Conservation (phyloP, 2,888 invertebrate species). For the Sarcophaga carnaria region DNA sequence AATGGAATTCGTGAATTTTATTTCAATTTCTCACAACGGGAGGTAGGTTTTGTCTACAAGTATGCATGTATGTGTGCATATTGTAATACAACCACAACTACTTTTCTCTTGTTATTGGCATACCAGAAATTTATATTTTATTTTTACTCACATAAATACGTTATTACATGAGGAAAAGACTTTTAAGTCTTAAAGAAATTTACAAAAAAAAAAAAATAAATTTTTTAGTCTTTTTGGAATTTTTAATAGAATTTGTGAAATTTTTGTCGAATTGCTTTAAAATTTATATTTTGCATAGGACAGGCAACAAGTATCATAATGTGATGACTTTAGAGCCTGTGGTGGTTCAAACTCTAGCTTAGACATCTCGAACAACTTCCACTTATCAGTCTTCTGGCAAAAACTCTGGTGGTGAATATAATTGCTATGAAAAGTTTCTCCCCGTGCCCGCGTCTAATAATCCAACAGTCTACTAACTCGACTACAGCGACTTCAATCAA, state of each 20-base stretch:
- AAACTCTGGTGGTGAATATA: no score
- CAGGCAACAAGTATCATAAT: neutral
- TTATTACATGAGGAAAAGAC: neutral
- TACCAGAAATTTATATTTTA: neutral
- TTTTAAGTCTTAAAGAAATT: neutral
- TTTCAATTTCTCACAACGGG: constrained; percentile 59
- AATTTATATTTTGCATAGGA: neutral
- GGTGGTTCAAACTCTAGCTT: no score
- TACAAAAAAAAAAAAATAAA: neutral
- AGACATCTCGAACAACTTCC: no score
- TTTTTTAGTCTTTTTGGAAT: constrained; percentile 38
- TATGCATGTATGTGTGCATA: neutral
- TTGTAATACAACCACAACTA: neutral
- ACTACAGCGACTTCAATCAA: no score
- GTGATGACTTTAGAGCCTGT: no score
- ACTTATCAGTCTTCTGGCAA: no score
- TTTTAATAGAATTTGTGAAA: neutral
- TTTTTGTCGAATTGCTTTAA: constrained; percentile 31
- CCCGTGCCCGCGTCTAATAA: no score
- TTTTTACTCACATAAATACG: neutral
- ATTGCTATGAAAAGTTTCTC: no score
- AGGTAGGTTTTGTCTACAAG: neutral
- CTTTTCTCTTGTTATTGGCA: neutral
- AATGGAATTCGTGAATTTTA: constrained; percentile 72
- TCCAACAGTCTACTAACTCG: no score